Base-by-base conservation (phyloP, 2,797 vertebrate species). In the Sarcophilus harrisii region DNA sequence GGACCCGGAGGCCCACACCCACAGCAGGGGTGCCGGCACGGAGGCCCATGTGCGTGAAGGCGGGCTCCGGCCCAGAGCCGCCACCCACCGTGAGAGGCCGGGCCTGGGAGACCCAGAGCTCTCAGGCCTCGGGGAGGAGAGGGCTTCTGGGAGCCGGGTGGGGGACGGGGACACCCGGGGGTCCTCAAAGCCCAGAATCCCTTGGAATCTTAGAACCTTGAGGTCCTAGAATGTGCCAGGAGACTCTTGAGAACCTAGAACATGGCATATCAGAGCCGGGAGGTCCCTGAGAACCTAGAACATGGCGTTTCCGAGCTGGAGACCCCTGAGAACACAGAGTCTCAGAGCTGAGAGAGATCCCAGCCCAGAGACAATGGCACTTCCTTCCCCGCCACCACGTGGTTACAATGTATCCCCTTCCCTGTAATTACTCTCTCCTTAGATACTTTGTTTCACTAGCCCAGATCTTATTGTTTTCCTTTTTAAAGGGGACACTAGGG, bases 71-170 rank as follows among this genome's bases (percentile, higher is more conserved):
- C 94, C 87, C 24, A 32, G 45, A 90, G 91, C 58, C 57, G n/a
- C 66, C 93, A 87, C 45, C n/a, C 45, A 62, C 54, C 96, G 96
- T 66, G 91, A 92, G 93, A 92, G 60, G 21, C 29, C 52, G n/a
- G 9, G 1, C 28, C 58, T 10, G n/a, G 8, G 73, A 32, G 14
- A 29, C 49, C 24, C 66, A 30, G 54, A 52, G 49, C n/a, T 57
- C 45, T 93, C 54, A 52, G 94, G 58, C 58, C 52, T n/a, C 12
- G 28, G 89, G 93, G 57, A 59, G 54, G 58, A 94, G 29, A 28
- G 62, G 54, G 8, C 2, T 45, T 2, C 1, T 81, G 60, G 62
- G 54, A 54, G 28, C 8, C 3, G 28, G 30, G 4, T 3, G 6
- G 27, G 21, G 45, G n/a, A 11, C 12, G 90, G 58, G 49, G 11